Percentiles rank a stretch among this genome's conserved stretches.
These are phyloP conservation scores for Tridacna gigas DNA, from an alignment of 2,888 invertebrate genomes.

Conservation along the genomic window DNA sequence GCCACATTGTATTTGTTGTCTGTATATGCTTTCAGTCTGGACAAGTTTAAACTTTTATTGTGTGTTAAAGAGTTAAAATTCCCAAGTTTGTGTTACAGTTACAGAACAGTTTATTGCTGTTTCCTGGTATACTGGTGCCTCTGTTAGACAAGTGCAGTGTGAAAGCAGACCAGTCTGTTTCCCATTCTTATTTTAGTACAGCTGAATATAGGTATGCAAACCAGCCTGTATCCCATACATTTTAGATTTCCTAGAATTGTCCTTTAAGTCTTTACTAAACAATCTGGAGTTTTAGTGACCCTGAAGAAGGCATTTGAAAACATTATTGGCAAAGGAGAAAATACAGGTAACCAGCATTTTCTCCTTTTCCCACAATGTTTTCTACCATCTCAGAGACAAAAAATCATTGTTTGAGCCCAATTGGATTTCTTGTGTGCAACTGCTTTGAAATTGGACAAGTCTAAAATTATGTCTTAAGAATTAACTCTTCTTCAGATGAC, in stretches of 20 bases:
- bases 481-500: no score
- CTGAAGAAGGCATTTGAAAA: not conserved
- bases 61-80: no score
- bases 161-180: constrained; percentile 89
- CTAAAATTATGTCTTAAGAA: no score
- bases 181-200: constrained; percentile 86
- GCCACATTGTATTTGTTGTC: no score
- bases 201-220: constrained; percentile 65
- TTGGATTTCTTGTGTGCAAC: no score
- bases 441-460: no score
- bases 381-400: not conserved
- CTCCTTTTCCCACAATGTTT: not conserved
- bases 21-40: no score
- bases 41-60: no score
- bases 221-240: no score
- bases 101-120: constrained; percentile 92
- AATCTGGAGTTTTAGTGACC: not conserved
- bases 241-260: not conserved
- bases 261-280: not conserved
- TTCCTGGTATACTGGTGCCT: constrained; percentile 91
- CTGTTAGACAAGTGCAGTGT: constrained; percentile 92
- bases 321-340: not conserved
- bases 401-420: no score
- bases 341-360: not conserved
- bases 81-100: constrained; percentile 83